Evolutionary conservation across 2,113 vertebrate species (phyloP), one percentile per base, ranked within the genome.

Genomic region (Sorex fumeus): DNA sequence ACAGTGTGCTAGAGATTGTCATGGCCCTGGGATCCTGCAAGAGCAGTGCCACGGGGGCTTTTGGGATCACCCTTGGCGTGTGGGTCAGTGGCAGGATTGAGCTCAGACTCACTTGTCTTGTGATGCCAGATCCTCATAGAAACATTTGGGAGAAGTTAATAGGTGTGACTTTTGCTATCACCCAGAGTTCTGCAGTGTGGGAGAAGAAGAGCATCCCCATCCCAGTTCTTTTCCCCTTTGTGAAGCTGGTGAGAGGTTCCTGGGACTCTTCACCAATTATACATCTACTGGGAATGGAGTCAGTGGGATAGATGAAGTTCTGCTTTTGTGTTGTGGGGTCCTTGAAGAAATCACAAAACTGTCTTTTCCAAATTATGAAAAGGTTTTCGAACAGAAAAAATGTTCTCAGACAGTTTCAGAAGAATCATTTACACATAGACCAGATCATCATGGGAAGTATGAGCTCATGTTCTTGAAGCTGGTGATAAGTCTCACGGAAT

Each of bases 341-440:
- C 76, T 28, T 70, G 78, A 91, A 21, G 11, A 87, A 82, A 86
- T 82, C 19, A 70, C 81, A 82, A 69, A 82, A 67, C 40, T 62
- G 64, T 71, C 45, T 87, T 50, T 78, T n/a, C 34, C 60, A 87
- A 76, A 84, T 91, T 76, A 88, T 92, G 72, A 90, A 53, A 81
- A 78, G 40, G 40, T 40, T 40, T 40, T 40, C 40, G 40, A 7
- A 40, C 40, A 40, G 40, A 40, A 7, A 84, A 92, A 79, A 64
- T 91, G 40, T 94, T 96, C 92, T 70, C 75, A 92, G 18, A 82
- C 6, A 93, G 66, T 87, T 78, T 88, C 43, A 84, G 93, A 86
- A 72, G 76, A 87, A 84, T 27, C 34, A 57, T 87, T 93, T 84
- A 45, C 47, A 34, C 60, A 79, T 32, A 71, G 82, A 75, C 85